Conservation (phyloP, 2,797 vertebrate species). For the Rhabdophis nuchalis region DNA sequence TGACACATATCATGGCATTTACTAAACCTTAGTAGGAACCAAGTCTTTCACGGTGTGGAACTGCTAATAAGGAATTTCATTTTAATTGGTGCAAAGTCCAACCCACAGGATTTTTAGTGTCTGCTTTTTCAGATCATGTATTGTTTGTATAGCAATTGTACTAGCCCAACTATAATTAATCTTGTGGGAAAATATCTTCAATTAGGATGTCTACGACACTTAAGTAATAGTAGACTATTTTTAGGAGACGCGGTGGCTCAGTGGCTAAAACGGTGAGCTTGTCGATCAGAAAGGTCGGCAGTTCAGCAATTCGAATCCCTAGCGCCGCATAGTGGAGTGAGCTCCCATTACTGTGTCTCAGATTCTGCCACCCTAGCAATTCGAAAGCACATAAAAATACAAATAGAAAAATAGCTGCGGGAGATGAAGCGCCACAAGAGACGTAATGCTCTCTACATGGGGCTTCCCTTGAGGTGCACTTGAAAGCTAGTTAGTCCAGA, state of each 20-base stretch:
- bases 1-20: background rate
- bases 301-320: too few species aligned
- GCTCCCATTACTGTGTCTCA: too few species aligned
- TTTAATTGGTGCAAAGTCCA: background rate
- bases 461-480: too few species aligned
- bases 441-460: too few species aligned
- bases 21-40: background rate
- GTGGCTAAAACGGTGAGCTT: too few species aligned
- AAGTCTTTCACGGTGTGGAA: background rate
- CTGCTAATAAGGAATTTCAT: background rate
- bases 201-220: background rate
- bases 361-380: too few species aligned
- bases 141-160: background rate
- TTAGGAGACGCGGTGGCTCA: background rate
- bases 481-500: too few species aligned
- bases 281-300: too few species aligned
- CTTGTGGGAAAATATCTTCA: background rate
- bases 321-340: too few species aligned
- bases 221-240: background rate
- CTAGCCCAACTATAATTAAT: background rate
- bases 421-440: too few species aligned
- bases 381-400: too few species aligned
- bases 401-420: too few species aligned
- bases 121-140: background rate
- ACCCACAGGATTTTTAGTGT: background rate